Base-by-base conservation (phyloP, 2,888 invertebrate species). In the Heteromurus nitidus region DNA sequence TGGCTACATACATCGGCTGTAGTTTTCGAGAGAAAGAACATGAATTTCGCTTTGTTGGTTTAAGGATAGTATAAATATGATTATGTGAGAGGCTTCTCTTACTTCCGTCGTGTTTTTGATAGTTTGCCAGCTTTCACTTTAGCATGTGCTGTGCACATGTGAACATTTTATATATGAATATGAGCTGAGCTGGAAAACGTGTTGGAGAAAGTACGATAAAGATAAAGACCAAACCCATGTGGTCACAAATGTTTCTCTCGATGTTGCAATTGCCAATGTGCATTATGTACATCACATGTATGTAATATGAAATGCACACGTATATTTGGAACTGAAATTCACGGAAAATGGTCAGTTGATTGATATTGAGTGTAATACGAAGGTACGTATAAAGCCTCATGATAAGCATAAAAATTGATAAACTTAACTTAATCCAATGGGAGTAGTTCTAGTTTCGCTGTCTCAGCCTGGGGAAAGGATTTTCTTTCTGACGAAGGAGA, bases 121-220 rank as follows among this genome's bases (percentile, higher is more conserved):
- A 28, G 16, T 13, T 28, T 58, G 58, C 58, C 58, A 58, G 26
- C 58, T 58, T 58, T 28, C 58, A 58, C 28, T 24, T 58, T 58
- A 16, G 13, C 26, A 16, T 3, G 3, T 55, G 18, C 36, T n/a
- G n/a, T 36, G 36, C 5, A 36, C 5, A 36, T 5, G 5, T 36
- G 7, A 36, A 36, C 5, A 9, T 36, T 36, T 36, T 50, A n/a
- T 50, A 13, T 50, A 18, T 7, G 36, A 36, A 36, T 13, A 36
- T 36, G 7, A 36, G 36, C 9, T 36, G n/a, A n/a, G n/a, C n/a
- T n/a, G n/a, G n/a, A n/a, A n/a, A n/a, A n/a, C n/a, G n/a, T n/a
- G n/a, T 36, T 36, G 36, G 36, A 36, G 36, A 36, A 13, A 9
- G 36, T 36, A 36, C 13, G 36, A 36, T 13, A 36, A 36, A 36